Evolutionary conservation across 2,888 invertebrate genomes (phyloP).

Genomic region (Biston betularia): DNA sequence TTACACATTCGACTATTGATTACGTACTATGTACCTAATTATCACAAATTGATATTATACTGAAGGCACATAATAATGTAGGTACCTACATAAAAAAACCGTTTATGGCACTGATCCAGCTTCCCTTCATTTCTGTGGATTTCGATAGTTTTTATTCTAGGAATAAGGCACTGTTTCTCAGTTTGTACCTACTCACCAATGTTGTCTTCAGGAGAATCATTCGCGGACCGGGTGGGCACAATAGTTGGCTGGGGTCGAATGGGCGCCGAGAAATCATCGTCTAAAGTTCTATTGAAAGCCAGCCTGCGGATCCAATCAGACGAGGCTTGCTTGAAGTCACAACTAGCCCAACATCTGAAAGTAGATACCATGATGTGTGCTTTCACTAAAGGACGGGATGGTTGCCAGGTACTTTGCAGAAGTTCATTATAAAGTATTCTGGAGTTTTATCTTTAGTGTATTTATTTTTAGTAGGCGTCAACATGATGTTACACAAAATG

Average conservation of each 20-base stretch:
- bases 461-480: no score
- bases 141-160: no score
- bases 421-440: not conserved
- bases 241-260: conserved; percentile 86
- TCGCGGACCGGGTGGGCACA: conserved; percentile 70
- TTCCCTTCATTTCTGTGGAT: no score
- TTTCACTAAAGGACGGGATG: conserved; percentile 85
- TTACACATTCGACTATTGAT: no score
- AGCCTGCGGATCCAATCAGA: conserved; percentile 75
- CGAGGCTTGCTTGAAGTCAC: conserved; percentile 72
- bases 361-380: conserved; percentile 88
- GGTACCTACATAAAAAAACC: no score
- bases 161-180: no score
- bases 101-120: no score
- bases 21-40: no score
- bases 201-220: conserved; percentile 69
- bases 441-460: no score
- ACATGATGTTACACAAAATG: no score
- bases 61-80: no score
- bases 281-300: conserved; percentile 79
- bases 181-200: not conserved
- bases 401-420: conserved; percentile 83
- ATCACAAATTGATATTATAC: no score
- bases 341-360: conserved; percentile 75
- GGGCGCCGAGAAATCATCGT: conserved; percentile 73